Base-by-base conservation (phyloP, 1,140 invertebrate species). In the Choristoneura fumiferana region DNA sequence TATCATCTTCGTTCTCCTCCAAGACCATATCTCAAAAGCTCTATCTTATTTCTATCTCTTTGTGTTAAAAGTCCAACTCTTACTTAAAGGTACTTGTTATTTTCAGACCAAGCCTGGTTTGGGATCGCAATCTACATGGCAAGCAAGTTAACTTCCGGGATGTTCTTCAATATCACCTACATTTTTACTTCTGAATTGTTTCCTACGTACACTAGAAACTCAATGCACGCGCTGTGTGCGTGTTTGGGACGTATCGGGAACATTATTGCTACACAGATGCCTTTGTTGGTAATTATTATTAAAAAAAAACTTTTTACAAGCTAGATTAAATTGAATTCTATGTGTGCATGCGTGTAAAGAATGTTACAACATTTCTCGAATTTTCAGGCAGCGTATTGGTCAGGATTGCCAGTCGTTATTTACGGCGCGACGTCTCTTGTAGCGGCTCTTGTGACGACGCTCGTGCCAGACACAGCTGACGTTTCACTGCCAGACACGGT, bases 101-200 rank as follows among this genome's bases (percentile, higher is more conserved):
- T 58, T 58, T 52, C 57, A 58, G 57, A 35, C 14, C 10, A 22
- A 8, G 4, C n/a, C 9, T 60, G 58, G 58, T 38, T 60, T 1
- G n/a, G 17, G 5, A 35, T 55, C 8, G 29, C 17, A 5, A 18
- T 87, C 6, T 92, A 91, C 57, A 78, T 94, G 58, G 63, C 87
- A 1, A 92, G 92, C 0, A 93, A 92, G 74, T 90, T 90, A 65
- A 88, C 89, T 22, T 91, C 91, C 34, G 90, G 90, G 0, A 79
- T 88, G 55, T 80, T 89, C 0, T 91, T 91, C 60, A 80, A 81
- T 17, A 82, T 86, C 4, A 73, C 92, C 5, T 93, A 93, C 65
- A 84, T 93, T 40, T 92, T 91, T 49, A 92, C 92, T 0, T 87
- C 91, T 3, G 92, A 93, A 75, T 83, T 93, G 69, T 93, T 92